These are phyloP conservation scores for Macropodus opercularis DNA, from an alignment of 2,797 vertebrate species.

Conservation along the genomic window DNA sequence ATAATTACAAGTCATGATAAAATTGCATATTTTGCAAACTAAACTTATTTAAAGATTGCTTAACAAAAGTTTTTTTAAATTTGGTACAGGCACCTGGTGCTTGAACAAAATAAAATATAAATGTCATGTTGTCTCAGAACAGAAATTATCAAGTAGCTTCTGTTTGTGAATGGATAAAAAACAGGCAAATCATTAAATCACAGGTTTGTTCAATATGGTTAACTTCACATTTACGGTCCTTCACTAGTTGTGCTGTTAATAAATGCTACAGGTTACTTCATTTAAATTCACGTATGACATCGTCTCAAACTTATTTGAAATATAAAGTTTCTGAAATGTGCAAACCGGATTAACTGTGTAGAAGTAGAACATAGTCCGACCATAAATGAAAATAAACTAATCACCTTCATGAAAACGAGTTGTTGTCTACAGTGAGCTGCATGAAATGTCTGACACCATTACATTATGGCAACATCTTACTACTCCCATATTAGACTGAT, in stretches of 20 bases:
- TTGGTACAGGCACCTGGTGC: conserved; percentile 16
- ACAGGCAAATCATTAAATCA: too few species aligned
- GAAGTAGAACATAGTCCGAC: conserved; percentile 16
- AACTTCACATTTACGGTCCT: conserved; percentile 11
- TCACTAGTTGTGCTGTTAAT: conserved; percentile 7
- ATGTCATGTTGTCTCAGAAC: conserved; percentile 5
- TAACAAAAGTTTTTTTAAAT: background rate
- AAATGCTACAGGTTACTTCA: conserved; percentile 33
- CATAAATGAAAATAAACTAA: conserved; percentile 33
- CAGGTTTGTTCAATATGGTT: background rate
- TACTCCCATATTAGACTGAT: background rate
- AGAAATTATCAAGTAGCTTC: conserved; percentile 7
- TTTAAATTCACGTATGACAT: conserved; percentile 9
- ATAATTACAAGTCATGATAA: conserved; percentile 29
- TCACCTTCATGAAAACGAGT: conserved; percentile 38
- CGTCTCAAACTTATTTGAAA: background rate
- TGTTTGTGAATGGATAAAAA: background rate
- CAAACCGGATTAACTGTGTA: conserved; percentile 18
- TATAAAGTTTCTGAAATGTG: background rate
- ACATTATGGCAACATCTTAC: conserved; percentile 19
- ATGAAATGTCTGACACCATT: conserved; percentile 19
- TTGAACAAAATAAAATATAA: conserved; percentile 4
- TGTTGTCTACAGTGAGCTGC: background rate
- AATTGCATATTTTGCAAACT: conserved; percentile 14
- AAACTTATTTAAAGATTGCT: conserved; percentile 11